Base-by-base conservation (phyloP, 1,140 invertebrate species). In the Paramacrobiotus metropolitanus region DNA sequence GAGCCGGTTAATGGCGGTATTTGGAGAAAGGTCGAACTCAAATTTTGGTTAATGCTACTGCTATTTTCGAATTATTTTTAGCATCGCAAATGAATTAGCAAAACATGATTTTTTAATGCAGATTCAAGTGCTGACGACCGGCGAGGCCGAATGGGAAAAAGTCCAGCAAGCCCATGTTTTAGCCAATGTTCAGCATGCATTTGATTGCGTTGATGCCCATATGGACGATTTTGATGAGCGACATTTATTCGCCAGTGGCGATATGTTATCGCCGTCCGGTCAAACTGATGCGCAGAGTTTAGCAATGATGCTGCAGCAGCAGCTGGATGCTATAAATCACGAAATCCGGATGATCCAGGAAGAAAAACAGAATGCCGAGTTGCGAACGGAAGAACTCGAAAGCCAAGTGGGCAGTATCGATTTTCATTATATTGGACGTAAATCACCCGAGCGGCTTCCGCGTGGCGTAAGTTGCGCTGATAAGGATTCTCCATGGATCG, bases 251-350 rank as follows among this genome's bases (percentile, higher is more conserved):
- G 65, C 64, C 21, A 72, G 79, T 77, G 75, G 86, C 77, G 71
- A 86, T 81, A 2, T 83, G 80, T 65, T 75, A 29, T 75, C 67
- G 40, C 68, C 69, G 21, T 1, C 68, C 59, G 72, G 82, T 2
- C 85, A 89, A 70, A 89, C 87, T 2, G 93, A 98, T 73, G 92
- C 94, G 30, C 93, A 97, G 72, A 91, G 92, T 0, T 76, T 99
- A 62, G 94, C 94, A 28, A 79, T 95, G 67, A 96, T 98, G 88
- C 77, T 99, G 63, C 95, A 99, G 75, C 92, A 99, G 72, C 93
- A 98, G 73, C 76, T 99, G 55, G 93, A 99, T 76, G 95, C 94
- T 65, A 99, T 99, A 68, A 98, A 99, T 75, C 95, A 95, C 71
- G 95, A 99, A 78, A 99, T 99, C 66, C 81, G 81, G 65, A 76